A percentile compares a stretch with the other conserved stretches of the same genome.
Conservation (phyloP, 35 echinoderm and acorn worm species). For the Anneissia japonica region DNA sequence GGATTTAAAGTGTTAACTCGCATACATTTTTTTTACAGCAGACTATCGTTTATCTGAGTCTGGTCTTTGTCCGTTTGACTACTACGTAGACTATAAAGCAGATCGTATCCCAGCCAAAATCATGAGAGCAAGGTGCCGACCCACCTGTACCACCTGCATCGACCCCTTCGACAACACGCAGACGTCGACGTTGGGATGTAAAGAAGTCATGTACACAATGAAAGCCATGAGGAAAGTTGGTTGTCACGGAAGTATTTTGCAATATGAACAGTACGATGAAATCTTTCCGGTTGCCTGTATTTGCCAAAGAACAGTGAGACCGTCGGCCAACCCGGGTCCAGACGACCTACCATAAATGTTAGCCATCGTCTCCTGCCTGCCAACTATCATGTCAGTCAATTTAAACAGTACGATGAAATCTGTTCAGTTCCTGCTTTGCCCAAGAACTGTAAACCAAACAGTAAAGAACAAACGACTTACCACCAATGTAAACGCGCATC, state of each 20-base stretch:
- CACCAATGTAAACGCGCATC: too few relatives aligned
- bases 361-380: too few relatives aligned
- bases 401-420: background rate
- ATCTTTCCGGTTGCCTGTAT: background rate
- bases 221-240: background rate
- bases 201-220: background rate
- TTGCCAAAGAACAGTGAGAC: background rate
- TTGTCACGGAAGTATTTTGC: background rate
- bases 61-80: background rate
- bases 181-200: background rate
- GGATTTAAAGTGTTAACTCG: too few relatives aligned
- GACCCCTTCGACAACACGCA: background rate
- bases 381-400: too few relatives aligned
- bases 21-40: background rate
- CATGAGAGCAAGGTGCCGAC: background rate
- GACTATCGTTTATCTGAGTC: background rate
- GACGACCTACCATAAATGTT: too few relatives aligned
- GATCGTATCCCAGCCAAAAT: background rate
- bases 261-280: background rate
- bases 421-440: background rate
- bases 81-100: background rate
- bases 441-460: background rate
- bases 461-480: too few relatives aligned
- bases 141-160: background rate
- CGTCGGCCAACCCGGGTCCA: background rate